These are phyloP conservation scores for Cyprinodon brontotheroides DNA, from an alignment of 2,113 vertebrate genomes.

Conservation along the genomic window DNA sequence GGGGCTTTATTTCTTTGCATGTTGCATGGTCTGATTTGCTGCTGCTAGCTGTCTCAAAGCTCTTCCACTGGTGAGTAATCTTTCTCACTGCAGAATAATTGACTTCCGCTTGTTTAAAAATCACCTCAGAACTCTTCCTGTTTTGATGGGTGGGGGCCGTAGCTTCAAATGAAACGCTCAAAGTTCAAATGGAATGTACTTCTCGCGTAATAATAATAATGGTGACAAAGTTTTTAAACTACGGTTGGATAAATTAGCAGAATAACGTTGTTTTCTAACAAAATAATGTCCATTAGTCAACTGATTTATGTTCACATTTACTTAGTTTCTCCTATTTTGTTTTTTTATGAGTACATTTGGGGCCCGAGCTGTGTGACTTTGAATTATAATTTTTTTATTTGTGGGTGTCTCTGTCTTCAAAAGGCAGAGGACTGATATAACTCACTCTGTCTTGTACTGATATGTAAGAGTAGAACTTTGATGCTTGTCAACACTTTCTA, in stretches of 20 bases:
- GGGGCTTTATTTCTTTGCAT: neutral
- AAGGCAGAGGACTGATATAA: constrained; percentile 68
- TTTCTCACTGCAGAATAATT: too few species aligned
- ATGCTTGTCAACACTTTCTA: constrained; percentile 78
- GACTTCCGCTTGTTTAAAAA: neutral
- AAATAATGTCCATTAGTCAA: neutral
- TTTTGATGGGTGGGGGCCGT: neutral
- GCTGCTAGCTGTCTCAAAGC: neutral
- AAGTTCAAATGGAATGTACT: neutral
- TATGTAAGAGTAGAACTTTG: constrained; percentile 78
- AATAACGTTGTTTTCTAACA: neutral
- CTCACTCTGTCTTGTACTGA: constrained; percentile 72
- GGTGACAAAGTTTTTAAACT: neutral
- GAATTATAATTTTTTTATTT: constrained; percentile 1
- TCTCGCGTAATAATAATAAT: neutral
- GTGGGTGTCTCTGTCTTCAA: constrained; percentile 37
- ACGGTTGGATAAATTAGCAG: neutral
- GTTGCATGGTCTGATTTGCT: neutral
- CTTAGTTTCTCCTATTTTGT: neutral
- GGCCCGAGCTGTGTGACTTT: neutral
- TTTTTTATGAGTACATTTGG: neutral
- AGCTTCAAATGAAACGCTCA: neutral
- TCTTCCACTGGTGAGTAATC: neutral
- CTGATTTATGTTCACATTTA: neutral
- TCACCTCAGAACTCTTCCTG: neutral